These are phyloP conservation scores for Melangyna quadrimaculata DNA, from an alignment of 2,888 invertebrate species.

Conservation along the genomic window DNA sequence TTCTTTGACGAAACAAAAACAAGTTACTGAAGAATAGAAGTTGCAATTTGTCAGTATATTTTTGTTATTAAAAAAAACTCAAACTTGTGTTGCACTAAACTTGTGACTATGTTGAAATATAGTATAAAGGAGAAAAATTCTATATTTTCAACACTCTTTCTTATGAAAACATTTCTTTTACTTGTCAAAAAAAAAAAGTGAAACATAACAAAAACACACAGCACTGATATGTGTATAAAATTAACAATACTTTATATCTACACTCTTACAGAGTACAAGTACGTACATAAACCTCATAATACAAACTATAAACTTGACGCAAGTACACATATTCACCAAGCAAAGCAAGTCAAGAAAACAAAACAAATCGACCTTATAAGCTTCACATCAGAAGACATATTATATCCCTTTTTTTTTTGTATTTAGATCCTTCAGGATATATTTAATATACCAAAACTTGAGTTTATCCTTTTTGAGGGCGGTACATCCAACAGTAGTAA, in stretches of 20 bases:
- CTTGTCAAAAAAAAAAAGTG: not conserved
- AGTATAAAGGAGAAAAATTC: not conserved
- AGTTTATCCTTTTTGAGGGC: conserved; percentile 16
- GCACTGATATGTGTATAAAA: not conserved
- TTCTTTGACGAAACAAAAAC: not conserved
- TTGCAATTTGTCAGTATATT: not conserved
- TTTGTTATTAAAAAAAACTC: not conserved
- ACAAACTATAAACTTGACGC: conserved; percentile 20
- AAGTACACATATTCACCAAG: conserved; percentile 4
- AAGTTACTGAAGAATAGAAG: not conserved
- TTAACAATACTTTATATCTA: not conserved
- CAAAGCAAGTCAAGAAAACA: not conserved
- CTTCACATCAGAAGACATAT: conserved; percentile 1
- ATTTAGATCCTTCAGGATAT: conserved; percentile 1
- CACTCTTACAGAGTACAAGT: not conserved
- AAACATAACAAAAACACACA: not conserved
- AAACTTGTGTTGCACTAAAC: not conserved
- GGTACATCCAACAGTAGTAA: not conserved
- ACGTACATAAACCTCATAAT: not conserved
- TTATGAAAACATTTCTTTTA: not conserved
- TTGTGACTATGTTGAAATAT: not conserved
- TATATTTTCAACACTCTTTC: not conserved
- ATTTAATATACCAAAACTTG: conserved; percentile 17
- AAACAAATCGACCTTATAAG: conserved; percentile 25
- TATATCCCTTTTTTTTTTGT: conserved; percentile 1